A percentile compares a stretch with the other conserved stretches of the same genome.
These are phyloP conservation scores for Calcarius lapponicus DNA, from an alignment of 2,797 vertebrate species.

Conservation along the genomic window DNA sequence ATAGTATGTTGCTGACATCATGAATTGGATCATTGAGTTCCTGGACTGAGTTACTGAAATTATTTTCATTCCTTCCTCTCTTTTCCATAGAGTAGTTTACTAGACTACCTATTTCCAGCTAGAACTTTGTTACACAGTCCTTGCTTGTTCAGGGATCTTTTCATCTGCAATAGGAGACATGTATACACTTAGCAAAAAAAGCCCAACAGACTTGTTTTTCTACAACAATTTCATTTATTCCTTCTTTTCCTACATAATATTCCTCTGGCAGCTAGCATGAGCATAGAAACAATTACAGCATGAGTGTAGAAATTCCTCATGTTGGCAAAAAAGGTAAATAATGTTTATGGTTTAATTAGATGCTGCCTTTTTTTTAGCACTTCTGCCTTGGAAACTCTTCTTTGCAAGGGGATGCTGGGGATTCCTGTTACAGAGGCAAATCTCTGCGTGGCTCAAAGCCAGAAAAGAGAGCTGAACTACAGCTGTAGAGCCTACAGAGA, in stretches of 20 bases:
- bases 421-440: slow-evolving; percentile 15
- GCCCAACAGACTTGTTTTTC: neutral
- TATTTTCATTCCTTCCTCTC: neutral
- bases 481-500: neutral
- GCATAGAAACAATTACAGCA: neutral
- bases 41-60: neutral
- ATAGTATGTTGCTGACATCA: neutral
- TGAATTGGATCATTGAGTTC: neutral
- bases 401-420: neutral
- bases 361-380: neutral
- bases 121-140: neutral
- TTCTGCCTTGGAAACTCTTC: neutral
- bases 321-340: neutral
- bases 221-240: neutral
- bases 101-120: neutral
- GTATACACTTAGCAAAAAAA: neutral
- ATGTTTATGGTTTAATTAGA: neutral
- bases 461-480: neutral
- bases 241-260: neutral
- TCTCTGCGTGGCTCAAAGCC: neutral
- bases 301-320: neutral
- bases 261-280: neutral
- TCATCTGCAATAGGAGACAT: neutral
- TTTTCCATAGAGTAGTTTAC: neutral
- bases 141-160: neutral